phyloP scores from a whole-genome alignment of 2,888 invertebrate genomes.

The Oligia strigilis region DNA sequence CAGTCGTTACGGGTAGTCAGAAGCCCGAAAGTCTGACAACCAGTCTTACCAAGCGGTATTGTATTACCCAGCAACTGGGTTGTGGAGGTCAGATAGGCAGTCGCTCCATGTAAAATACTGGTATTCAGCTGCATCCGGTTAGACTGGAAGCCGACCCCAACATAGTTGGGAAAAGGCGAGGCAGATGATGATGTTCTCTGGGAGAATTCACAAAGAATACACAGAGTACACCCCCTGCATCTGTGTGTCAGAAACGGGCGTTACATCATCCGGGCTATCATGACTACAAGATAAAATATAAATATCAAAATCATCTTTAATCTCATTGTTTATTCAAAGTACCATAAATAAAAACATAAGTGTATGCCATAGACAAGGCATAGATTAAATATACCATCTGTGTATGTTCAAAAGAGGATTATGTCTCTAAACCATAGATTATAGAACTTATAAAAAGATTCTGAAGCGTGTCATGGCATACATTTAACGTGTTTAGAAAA shows the following conservation, averaged over 20 bases:
- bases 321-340: slow-evolving; percentile 49
- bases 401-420: slow-evolving; percentile 62
- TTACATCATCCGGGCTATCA: background rate
- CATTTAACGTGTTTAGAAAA: slow-evolving; percentile 28
- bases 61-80: too few species aligned
- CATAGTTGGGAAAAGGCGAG: too few species aligned
- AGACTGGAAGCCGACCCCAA: too few species aligned
- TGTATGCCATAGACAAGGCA: slow-evolving; percentile 50
- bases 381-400: slow-evolving; percentile 62
- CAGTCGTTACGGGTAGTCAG: too few species aligned
- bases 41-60: too few species aligned
- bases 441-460: slow-evolving; percentile 46
- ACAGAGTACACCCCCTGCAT: too few species aligned
- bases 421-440: slow-evolving; percentile 57
- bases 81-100: too few species aligned
- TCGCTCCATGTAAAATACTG: too few species aligned
- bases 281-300: background rate
- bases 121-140: too few species aligned
- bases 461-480: slow-evolving; percentile 46
- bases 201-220: too few species aligned
- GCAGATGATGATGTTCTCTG: too few species aligned
- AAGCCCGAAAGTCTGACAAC: too few species aligned
- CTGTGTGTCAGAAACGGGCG: background rate
- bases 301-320: slow-evolving; percentile 30
- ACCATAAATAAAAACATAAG: slow-evolving; percentile 47